Conservation (phyloP, 2,888 invertebrate species). For the Rhagium mordax region DNA sequence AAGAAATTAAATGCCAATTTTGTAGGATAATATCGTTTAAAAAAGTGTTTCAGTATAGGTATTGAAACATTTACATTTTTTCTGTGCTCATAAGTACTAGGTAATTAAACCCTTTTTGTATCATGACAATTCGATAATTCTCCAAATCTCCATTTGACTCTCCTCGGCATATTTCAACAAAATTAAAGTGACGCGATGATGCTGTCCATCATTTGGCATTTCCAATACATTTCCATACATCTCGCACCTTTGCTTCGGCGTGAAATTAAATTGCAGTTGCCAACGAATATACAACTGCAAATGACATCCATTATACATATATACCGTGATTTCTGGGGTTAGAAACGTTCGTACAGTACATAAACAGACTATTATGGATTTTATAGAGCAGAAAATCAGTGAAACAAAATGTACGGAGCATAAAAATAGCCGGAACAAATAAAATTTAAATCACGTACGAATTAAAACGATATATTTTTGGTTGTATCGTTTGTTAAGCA, state of each 20-base stretch:
- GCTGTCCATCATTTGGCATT: background rate
- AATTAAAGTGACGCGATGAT: background rate
- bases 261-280: conserved; percentile 21
- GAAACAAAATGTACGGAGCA: conserved; percentile 41
- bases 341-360: background rate
- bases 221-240: conserved; percentile 7
- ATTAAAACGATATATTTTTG: conserved; percentile 60
- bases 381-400: conserved; percentile 49
- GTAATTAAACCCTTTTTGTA: too few species aligned
- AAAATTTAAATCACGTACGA: conserved; percentile 61
- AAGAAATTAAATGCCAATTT: too few species aligned
- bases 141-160: too few species aligned
- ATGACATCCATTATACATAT: conserved; percentile 23
- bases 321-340: conserved; percentile 1
- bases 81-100: too few species aligned
- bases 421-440: conserved; percentile 55
- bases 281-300: conserved; percentile 7
- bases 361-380: conserved; percentile 35
- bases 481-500: conserved; percentile 57
- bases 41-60: too few species aligned
- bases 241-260: conserved; percentile 5
- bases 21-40: too few species aligned
- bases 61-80: too few species aligned
- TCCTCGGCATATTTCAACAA: background rate
- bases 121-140: too few species aligned